Conservation (phyloP, 1,140 invertebrate genomes). For the Sitobion miscanthi region DNA sequence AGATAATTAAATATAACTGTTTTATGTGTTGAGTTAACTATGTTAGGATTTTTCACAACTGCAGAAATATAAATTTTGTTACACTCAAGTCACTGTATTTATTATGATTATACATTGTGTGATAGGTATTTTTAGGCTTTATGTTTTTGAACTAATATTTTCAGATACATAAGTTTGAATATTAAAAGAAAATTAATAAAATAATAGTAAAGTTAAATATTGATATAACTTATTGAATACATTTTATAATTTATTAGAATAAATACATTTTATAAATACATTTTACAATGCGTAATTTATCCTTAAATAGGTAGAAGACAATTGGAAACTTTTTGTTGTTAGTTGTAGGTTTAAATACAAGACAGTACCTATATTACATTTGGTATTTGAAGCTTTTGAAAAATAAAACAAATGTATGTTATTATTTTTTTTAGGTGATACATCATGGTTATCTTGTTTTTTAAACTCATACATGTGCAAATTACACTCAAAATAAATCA, state of each 20-base stretch:
- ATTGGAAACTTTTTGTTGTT: background rate
- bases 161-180: background rate
- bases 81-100: background rate
- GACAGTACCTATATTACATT: background rate
- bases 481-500: background rate
- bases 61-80: background rate
- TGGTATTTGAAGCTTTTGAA: background rate
- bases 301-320: background rate
- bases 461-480: background rate
- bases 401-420: background rate
- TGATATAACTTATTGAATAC: background rate
- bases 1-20: background rate
- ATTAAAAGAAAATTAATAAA: too few relatives aligned
- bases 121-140: background rate
- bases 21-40: background rate
- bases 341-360: background rate
- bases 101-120: background rate
- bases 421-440: background rate
- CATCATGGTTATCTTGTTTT: background rate
- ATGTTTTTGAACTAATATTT: background rate
- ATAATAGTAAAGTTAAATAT: background rate
- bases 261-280: too few relatives aligned
- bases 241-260: background rate
- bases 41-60: background rate
- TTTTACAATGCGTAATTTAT: background rate